A percentile compares a stretch with the other conserved stretches of the same genome.
These are phyloP conservation scores for Chironomus tepperi DNA, from an alignment of 1,140 invertebrate genomes.

Conservation along the genomic window DNA sequence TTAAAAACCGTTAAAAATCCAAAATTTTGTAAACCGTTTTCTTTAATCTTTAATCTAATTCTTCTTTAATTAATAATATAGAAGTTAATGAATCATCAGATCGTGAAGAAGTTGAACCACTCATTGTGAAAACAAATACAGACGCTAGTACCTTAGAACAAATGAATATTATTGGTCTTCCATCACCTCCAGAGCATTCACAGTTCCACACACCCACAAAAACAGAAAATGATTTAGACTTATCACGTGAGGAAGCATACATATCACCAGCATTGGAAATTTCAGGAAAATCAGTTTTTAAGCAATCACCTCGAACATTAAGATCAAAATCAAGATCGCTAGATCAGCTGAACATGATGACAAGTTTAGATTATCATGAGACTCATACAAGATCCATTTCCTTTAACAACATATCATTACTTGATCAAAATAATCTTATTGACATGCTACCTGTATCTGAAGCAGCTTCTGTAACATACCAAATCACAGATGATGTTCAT, in stretches of 20 bases:
- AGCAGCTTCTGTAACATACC: not conserved
- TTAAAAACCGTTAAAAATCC: no score
- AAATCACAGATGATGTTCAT: not conserved
- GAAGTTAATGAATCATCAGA: not conserved
- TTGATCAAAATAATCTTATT: not conserved
- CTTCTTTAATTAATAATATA: not conserved
- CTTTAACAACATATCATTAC: conserved; percentile 23
- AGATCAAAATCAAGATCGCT: conserved; percentile 36
- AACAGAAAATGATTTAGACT: conserved; percentile 23
- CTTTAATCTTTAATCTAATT: no score
- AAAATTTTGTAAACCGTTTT: no score
- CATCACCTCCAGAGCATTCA: conserved; percentile 21
- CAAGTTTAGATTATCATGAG: conserved; percentile 11
- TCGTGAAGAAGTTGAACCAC: conserved; percentile 12
- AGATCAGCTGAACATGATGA: not conserved
- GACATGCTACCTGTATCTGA: not conserved
- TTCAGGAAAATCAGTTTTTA: conserved; percentile 31
- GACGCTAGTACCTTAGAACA: conserved; percentile 27
- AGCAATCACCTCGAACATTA: not conserved
- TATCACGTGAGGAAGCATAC: conserved; percentile 35
- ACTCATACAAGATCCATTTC: conserved; percentile 26
- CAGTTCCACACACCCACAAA: not conserved
- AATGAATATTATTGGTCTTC: conserved; percentile 38
- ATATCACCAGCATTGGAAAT: conserved; percentile 37
- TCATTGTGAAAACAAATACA: not conserved